Evolutionary conservation across 1,140 invertebrate genomes (phyloP).

Genomic region (Cyrtorhinus lividipennis): DNA sequence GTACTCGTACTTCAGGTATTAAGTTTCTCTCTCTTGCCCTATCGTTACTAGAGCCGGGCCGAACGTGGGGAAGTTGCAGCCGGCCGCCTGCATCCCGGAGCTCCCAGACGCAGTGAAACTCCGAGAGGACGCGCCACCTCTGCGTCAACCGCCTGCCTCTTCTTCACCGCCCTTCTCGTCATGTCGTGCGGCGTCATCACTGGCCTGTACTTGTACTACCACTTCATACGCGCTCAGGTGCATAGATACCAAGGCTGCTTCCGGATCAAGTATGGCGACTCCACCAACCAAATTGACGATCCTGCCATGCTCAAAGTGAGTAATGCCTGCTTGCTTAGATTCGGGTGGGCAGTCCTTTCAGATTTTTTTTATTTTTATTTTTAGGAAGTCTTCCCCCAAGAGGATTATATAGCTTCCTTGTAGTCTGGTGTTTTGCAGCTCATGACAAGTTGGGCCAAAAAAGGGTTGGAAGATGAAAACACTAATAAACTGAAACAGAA

Average conservation of each 20-base stretch:
- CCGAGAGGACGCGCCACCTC: constrained; percentile 38
- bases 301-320: not conserved
- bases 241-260: not conserved
- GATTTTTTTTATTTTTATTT: too few relatives aligned
- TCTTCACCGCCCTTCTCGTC: constrained; percentile 52
- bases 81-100: not conserved
- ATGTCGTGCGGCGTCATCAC: constrained; percentile 59
- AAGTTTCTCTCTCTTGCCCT: too few relatives aligned
- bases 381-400: too few relatives aligned
- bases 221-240: constrained; percentile 45
- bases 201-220: constrained; percentile 61
- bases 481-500: too few relatives aligned
- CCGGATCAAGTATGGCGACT: not conserved
- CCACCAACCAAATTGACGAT: not conserved
- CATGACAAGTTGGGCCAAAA: too few relatives aligned
- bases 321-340: too few relatives aligned
- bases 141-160: constrained; percentile 51
- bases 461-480: too few relatives aligned
- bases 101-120: not conserved
- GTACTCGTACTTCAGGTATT: too few relatives aligned
- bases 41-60: not conserved
- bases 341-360: too few relatives aligned
- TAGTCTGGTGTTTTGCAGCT: too few relatives aligned
- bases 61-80: not conserved
- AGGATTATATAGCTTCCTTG: too few relatives aligned